Conservation (phyloP, 1,140 invertebrate genomes). For the Lordiphosa stackelbergi region DNA sequence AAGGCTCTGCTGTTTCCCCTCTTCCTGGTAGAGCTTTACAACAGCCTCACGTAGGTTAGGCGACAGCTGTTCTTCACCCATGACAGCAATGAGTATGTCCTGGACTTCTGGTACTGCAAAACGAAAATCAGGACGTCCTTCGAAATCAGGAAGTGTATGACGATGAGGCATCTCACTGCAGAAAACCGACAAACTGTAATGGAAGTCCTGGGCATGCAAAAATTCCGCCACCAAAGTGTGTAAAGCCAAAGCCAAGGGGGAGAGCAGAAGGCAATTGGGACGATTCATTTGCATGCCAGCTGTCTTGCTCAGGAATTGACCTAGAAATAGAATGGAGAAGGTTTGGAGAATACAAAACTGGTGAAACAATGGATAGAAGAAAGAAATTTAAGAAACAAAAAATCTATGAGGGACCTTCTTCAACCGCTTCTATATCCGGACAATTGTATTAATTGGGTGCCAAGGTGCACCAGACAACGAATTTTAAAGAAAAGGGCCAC, state of each 20-base stretch:
- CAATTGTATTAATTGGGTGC: no score
- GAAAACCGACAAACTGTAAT: conserved; percentile 67
- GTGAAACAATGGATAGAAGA: no score
- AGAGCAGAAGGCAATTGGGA: conserved; percentile 21
- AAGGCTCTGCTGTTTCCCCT: conserved; percentile 26
- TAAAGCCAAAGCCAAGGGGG: conserved; percentile 50
- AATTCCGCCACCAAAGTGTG: conserved; percentile 72
- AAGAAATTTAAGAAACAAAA: no score
- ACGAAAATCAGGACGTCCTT: conserved; percentile 43
- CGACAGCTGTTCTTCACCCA: conserved; percentile 10
- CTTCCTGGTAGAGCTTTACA: conserved; percentile 31
- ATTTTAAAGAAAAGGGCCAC: no score
- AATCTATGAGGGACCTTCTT: no score
- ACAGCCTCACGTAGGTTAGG: conserved; percentile 6
- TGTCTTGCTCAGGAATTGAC: conserved; percentile 32
- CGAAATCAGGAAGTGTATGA: conserved; percentile 57
- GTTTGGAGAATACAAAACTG: no score
- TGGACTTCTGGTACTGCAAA: conserved; percentile 49
- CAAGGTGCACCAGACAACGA: no score
- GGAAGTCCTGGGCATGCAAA: conserved; percentile 67
- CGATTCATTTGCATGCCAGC: conserved; percentile 13
- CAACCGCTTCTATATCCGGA: no score
- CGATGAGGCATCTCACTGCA: conserved; percentile 65
- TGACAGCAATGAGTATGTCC: conserved; percentile 38
- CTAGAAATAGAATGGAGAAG: conserved; percentile 10